phyloP scores from a whole-genome alignment of 2,888 invertebrate species.

The Hirtodrosophila cameraria region DNA sequence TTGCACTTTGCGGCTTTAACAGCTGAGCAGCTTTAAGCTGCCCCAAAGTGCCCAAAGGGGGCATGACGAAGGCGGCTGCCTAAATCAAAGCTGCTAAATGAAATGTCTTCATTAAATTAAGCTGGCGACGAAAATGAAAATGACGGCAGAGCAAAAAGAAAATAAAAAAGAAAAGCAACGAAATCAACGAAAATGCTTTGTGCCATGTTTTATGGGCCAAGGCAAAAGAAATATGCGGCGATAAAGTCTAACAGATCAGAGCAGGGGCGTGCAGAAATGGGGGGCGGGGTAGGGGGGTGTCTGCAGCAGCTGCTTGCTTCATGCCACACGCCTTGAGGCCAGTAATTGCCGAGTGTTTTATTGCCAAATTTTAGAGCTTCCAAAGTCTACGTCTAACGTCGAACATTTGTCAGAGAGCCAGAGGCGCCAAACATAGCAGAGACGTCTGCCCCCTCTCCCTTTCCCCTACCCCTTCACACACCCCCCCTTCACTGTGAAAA shows the following conservation, averaged over 20 bases:
- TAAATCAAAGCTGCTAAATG: constrained; percentile 61
- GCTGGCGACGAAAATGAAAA: constrained; percentile 62
- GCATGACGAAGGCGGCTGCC: constrained; percentile 6
- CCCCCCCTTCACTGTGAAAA: too few species aligned
- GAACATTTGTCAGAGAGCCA: constrained; percentile 70
- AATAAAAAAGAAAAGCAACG: constrained; percentile 36
- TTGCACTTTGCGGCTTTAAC: constrained; percentile 34
- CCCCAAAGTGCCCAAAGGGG: neutral
- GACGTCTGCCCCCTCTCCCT: constrained; percentile 6
- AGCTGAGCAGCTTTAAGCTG: constrained; percentile 27
- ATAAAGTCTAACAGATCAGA: constrained; percentile 42
- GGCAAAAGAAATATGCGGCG: constrained; percentile 54
- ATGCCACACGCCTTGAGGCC: constrained; percentile 34
- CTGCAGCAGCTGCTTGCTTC: constrained; percentile 9
- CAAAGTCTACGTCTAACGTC: constrained; percentile 73
- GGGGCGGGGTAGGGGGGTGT: neutral
- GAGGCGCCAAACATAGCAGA: constrained; percentile 46
- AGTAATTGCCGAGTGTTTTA: constrained; percentile 78
- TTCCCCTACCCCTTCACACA: too few species aligned
- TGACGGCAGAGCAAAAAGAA: too few species aligned
- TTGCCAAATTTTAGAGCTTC: constrained; percentile 75
- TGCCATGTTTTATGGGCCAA: constrained; percentile 61
- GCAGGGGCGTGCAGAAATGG: neutral
- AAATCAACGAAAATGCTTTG: constrained; percentile 45
- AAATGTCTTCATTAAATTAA: constrained; percentile 76